These are phyloP conservation scores for Vireo griseus DNA, from an alignment of 2,797 vertebrate genomes.

Conservation along the genomic window DNA sequence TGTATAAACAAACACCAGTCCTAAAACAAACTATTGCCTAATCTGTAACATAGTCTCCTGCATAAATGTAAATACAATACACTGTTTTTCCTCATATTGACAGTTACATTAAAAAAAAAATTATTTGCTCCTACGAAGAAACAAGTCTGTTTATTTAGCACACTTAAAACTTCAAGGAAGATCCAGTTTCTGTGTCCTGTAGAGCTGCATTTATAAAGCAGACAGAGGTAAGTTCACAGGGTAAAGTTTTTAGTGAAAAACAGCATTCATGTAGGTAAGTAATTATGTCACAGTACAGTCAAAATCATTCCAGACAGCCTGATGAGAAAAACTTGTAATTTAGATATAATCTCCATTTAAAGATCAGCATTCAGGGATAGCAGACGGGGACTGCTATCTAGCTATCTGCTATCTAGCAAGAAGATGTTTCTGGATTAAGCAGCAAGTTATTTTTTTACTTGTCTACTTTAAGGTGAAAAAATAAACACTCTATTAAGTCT, in stretches of 20 bases:
- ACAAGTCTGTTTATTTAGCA: not conserved
- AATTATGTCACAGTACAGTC: not conserved
- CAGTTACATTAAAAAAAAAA: not conserved
- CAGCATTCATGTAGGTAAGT: not conserved
- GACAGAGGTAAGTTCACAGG: not conserved
- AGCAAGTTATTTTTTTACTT: not conserved
- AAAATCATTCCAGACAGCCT: not conserved
- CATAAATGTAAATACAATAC: not conserved
- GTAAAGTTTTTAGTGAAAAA: not conserved
- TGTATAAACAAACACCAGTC: not conserved
- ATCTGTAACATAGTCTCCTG: not conserved
- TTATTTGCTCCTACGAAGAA: not conserved
- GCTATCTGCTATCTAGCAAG: not conserved
- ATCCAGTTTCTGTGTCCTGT: not conserved
- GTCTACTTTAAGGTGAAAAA: not conserved
- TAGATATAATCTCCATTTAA: not conserved
- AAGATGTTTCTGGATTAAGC: not conserved
- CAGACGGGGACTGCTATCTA: not conserved
- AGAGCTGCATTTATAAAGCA: not conserved
- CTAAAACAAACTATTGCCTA: not conserved
- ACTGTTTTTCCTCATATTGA: not conserved
- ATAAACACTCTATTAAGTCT: not conserved
- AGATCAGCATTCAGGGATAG: not conserved
- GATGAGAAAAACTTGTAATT: not conserved
- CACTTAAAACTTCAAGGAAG: not conserved